Conservation (phyloP, 2,888 invertebrate genomes). For the Hirudinaria manillensis region DNA sequence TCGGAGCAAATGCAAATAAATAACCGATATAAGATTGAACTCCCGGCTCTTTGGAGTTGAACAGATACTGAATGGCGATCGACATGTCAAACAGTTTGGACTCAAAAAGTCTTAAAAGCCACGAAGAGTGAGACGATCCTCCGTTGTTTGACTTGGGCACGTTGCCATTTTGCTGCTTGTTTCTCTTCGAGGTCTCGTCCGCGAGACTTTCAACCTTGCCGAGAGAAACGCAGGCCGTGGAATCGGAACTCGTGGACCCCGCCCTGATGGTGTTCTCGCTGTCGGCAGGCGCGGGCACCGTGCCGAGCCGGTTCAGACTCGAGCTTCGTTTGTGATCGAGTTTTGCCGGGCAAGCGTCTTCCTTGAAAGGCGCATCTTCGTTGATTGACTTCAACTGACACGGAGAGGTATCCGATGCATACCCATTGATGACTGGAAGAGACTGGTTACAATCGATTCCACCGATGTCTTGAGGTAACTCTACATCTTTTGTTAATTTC, state of each 20-base stretch:
- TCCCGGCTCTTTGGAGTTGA: constrained; percentile 94
- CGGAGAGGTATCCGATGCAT: background rate
- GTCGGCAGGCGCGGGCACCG: background rate
- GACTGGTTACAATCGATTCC: constrained; percentile 3
- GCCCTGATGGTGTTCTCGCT: background rate
- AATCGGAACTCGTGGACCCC: background rate
- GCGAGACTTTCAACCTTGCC: background rate
- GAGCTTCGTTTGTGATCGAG: constrained; percentile 9
- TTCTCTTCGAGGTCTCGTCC: background rate
- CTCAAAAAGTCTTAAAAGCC: constrained; percentile 82
- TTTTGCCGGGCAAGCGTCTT: background rate
- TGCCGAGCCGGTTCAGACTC: background rate
- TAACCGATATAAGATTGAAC: constrained; percentile 89
- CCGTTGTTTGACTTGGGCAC: background rate
- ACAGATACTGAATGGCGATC: constrained; percentile 94
- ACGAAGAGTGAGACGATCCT: constrained; percentile 39
- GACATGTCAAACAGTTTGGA: constrained; percentile 96
- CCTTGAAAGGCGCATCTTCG: too few species aligned
- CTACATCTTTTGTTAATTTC: background rate
- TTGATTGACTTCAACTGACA: background rate
- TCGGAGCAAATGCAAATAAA: constrained; percentile 38
- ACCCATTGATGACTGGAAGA: background rate
- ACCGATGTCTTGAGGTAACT: background rate
- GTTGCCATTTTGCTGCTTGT: constrained; percentile 9
- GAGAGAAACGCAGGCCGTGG: background rate